Base-by-base conservation (phyloP, 2,797 vertebrate genomes). In the Kryptopterus vitreolus region DNA sequence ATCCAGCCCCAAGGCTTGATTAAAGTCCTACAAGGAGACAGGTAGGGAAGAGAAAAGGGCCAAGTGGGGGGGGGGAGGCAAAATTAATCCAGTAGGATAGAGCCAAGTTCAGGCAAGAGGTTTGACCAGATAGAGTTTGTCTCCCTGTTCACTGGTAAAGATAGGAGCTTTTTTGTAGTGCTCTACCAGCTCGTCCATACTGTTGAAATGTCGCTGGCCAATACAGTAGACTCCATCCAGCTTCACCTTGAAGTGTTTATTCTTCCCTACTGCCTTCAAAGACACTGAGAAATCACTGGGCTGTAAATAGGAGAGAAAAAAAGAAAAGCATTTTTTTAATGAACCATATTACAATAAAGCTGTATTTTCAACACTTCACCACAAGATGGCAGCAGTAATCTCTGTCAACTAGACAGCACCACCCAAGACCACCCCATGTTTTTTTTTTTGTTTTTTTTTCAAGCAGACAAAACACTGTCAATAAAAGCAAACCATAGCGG, bases 151-250 rank as follows among this genome's bases (percentile, higher is more conserved):
- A 86, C 97, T 97, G 92, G 98, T 99, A 94, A 98, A 99, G 93
- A 99, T 99, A 87, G 98, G 97, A 57, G 98, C 98, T 88, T 98
- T 99, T 94, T 98, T 98, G 94, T 99, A 99, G 94, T 99, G 98
- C 91, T 99, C 98, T 92, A 99, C 96, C 81, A 99, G 92, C 87
- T 98, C 96, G 35, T 98, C 96, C 94, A 99, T 97, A 90, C 94
- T 96, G 91, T 85, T 90, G 92, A 99, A 99, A 82, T 94, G 94
- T 87, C 98, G 95, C 90, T 99, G 98, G 86, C 98, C 98, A 82
- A 99, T 99, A 90, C 96, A 97, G 94, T 95, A 98, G 78, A 95
- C 93, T 80, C 92, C 96, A 16, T 98, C 96, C 81, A 93, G 92
- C 92, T 98, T 97, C 94, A 99, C 97, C 89, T 99, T 99, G 93